Percentiles rank a stretch among this genome's conserved stretches.
Conservation (phyloP, 2,888 invertebrate genomes). For the Fragum whitleyi region DNA sequence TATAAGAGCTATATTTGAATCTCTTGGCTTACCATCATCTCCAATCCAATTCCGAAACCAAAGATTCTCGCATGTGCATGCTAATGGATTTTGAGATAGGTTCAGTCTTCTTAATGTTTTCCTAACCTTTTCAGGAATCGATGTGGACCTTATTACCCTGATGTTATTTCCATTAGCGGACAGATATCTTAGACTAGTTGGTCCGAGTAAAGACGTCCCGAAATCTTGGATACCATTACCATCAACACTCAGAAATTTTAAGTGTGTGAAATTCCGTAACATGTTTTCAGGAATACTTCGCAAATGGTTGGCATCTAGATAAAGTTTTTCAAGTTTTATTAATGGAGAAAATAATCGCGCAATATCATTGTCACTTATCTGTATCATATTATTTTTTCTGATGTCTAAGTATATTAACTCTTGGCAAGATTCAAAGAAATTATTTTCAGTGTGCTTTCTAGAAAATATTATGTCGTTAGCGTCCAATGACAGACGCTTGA, state of each 20-base stretch:
- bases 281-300: constrained; percentile 1
- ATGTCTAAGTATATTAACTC: constrained; percentile 11
- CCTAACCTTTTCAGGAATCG: constrained; percentile 17
- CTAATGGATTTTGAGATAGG: constrained; percentile 41
- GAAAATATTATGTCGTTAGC: not conserved
- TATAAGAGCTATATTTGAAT: constrained; percentile 12
- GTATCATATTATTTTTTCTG: constrained; percentile 23
- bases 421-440: constrained; percentile 11
- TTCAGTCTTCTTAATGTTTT: constrained; percentile 18
- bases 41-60: constrained; percentile 55
- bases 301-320: not conserved
- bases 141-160: not conserved
- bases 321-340: constrained; percentile 10
- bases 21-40: constrained; percentile 2
- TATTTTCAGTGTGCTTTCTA: not conserved
- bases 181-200: not conserved
- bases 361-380: not conserved
- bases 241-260: constrained; percentile 12
- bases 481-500: not conserved
- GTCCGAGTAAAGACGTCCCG: not conserved
- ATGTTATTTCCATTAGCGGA: not conserved
- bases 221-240: constrained; percentile 23
- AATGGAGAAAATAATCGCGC: constrained; percentile 18
- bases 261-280: not conserved
- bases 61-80: constrained; percentile 41